phyloP scores from a whole-genome alignment of 2,888 invertebrate species.

The Vandiemenella viatica region DNA sequence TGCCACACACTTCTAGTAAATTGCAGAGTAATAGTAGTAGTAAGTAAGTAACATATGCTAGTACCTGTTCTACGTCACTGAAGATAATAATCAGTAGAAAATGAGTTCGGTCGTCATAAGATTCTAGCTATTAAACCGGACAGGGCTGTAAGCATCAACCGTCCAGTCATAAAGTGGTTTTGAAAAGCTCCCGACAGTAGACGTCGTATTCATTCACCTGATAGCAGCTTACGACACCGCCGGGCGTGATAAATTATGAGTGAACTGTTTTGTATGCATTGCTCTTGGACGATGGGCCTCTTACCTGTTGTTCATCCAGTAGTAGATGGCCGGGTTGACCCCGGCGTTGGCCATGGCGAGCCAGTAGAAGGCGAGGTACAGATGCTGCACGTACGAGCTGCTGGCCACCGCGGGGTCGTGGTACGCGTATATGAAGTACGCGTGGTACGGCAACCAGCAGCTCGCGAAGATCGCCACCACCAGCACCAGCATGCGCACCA shows the following conservation, averaged over 20 bases:
- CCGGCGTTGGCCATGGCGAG: constrained; percentile 42
- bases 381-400: constrained; percentile 30
- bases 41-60: too few species aligned
- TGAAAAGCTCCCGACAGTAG: too few species aligned
- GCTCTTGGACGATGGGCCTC: background rate
- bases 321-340: constrained; percentile 41
- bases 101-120: too few species aligned
- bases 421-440: constrained; percentile 35
- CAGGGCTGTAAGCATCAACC: too few species aligned
- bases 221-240: background rate
- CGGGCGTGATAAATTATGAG: background rate
- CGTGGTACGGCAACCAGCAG: constrained; percentile 40
- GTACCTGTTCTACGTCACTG: too few species aligned
- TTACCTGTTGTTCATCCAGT: constrained; percentile 36
- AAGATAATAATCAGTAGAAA: too few species aligned
- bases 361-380: constrained; percentile 37
- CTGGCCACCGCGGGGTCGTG: constrained; percentile 24
- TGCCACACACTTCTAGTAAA: too few species aligned
- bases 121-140: too few species aligned
- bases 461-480: constrained; percentile 36
- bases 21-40: too few species aligned
- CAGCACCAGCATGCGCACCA: constrained; percentile 38
- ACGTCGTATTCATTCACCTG: background rate
- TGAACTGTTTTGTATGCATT: too few species aligned
- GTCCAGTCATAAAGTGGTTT: too few species aligned